phyloP scores from a whole-genome alignment of 2,797 vertebrate genomes.

The Notoglanidium macrostoma region DNA sequence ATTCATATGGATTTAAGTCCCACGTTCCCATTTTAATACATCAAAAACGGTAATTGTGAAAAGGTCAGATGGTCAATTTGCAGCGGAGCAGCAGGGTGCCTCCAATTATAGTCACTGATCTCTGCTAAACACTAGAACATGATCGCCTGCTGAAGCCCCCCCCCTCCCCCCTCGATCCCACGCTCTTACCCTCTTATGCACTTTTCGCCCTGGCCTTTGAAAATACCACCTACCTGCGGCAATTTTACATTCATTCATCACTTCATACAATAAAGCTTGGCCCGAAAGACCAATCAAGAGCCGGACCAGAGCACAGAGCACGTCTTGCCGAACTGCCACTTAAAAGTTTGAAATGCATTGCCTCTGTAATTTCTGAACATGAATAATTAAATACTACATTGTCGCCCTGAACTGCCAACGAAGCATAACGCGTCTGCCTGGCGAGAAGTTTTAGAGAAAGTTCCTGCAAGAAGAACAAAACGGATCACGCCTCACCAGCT shows the following conservation, averaged over 20 bases:
- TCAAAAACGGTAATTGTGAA: constrained; percentile 66
- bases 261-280: constrained; percentile 66
- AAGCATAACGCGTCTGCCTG: constrained; percentile 17
- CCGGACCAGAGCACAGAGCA: constrained; percentile 56
- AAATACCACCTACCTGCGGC: constrained; percentile 61
- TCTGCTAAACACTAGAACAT: constrained; percentile 56
- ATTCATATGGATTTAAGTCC: constrained; percentile 61
- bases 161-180: constrained; percentile 57
- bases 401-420: constrained; percentile 22
- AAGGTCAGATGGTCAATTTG: constrained; percentile 65
- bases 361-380: constrained; percentile 35
- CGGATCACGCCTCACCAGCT: constrained; percentile 78
- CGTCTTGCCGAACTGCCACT: constrained; percentile 59
- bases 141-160: constrained; percentile 59
- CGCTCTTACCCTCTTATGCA: constrained; percentile 43
- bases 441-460: constrained; percentile 15
- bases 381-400: constrained; percentile 40
- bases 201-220: constrained; percentile 54
- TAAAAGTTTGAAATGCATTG: constrained; percentile 40
- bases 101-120: constrained; percentile 61
- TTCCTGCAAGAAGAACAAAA: neutral
- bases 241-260: constrained; percentile 61
- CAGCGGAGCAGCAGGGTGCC: constrained; percentile 56
- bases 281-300: constrained; percentile 74
- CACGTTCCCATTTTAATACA: constrained; percentile 60